Evolutionary conservation across 1,140 invertebrate genomes (phyloP), one percentile per base, ranked within the genome.

Genomic region (Pseudomyrmex sp.): DNA sequence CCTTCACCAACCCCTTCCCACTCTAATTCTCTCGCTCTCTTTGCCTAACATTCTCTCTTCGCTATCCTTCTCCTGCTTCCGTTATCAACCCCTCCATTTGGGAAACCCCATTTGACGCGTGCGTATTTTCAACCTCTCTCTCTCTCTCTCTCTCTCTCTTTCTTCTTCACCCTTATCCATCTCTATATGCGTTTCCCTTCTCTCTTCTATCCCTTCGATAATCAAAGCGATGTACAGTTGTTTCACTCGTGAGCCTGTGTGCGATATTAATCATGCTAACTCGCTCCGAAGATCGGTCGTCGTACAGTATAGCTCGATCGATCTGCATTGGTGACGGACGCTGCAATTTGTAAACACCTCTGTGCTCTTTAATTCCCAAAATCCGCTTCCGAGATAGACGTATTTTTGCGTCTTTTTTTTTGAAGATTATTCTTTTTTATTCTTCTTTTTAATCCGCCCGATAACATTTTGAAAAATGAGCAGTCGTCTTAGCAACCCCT

Each of bases 1-100:
- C 46, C 68, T 79, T 86, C 66, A 68, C 68, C 83, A 84, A 63
- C 35, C 70, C 82, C 83, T 56, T 76, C 82, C 12, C 82, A 85
- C 77, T 82, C 80, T 85, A 35, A 35, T 23, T 61, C 62, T 79
- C 69, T 15, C 86, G 69, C 85, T 83, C 74, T 85, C 44, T 3
- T 70, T 48, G 48, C 35, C 59, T 52, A 50, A 50, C 46, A 35
- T 61, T 77, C 74, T 15, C 87, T 75, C 85, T 82, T 68, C 35
- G 5, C 35, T 35, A 5, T 35, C 35, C 84, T 62, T 7, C 72
- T 65, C 56, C 54, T 46, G 54, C 50, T 35, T 9, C 26, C 52
- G 56, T 35, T 74, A 50, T 61, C 56, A 74, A 54, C 48, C 85
- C 76, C 76, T 84, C 66, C 72, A 70, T 70, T 77, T 62, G 50